A percentile compares a stretch with the other conserved stretches of the same genome.
These are phyloP conservation scores for Galeopsomyia nigrocyanea DNA, from an alignment of 2,888 invertebrate genomes.

Conservation along the genomic window DNA sequence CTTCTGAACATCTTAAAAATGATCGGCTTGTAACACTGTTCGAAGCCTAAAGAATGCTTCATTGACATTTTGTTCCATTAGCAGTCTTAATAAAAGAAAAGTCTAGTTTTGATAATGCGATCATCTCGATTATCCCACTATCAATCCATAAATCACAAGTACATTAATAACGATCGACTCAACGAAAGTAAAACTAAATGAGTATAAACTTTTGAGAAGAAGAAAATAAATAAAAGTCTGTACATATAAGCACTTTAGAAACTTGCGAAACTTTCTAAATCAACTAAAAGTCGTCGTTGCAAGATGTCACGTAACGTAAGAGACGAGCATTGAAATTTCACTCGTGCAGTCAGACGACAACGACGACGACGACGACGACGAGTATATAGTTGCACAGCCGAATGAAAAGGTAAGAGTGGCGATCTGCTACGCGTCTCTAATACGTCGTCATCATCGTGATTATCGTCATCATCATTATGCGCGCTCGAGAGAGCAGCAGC, in stretches of 20 bases:
- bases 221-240: not conserved
- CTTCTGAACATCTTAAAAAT: slow-evolving; percentile 55
- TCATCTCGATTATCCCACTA: too few relatives aligned
- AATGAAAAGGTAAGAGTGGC: too few relatives aligned
- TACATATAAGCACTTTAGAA: not conserved
- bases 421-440: slow-evolving; percentile 1
- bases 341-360: slow-evolving; percentile 5
- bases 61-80: too few relatives aligned
- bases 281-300: not conserved
- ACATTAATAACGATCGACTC: too few relatives aligned
- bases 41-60: too few relatives aligned
- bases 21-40: slow-evolving; percentile 45
- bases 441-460: slow-evolving; percentile 12
- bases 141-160: too few relatives aligned
- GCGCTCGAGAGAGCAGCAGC: slow-evolving; percentile 34
- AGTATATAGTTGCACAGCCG: not conserved
- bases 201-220: too few relatives aligned
- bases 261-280: slow-evolving; percentile 2
- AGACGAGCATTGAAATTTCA: slow-evolving; percentile 23
- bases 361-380: not conserved
- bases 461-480: slow-evolving; percentile 23
- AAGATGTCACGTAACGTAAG: slow-evolving; percentile 20
- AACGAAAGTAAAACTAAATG: too few relatives aligned
- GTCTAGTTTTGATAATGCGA: too few relatives aligned
- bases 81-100: too few relatives aligned